Evolutionary conservation across 2,888 invertebrate species (phyloP).

Genomic region (Plagiodera versicolora): DNA sequence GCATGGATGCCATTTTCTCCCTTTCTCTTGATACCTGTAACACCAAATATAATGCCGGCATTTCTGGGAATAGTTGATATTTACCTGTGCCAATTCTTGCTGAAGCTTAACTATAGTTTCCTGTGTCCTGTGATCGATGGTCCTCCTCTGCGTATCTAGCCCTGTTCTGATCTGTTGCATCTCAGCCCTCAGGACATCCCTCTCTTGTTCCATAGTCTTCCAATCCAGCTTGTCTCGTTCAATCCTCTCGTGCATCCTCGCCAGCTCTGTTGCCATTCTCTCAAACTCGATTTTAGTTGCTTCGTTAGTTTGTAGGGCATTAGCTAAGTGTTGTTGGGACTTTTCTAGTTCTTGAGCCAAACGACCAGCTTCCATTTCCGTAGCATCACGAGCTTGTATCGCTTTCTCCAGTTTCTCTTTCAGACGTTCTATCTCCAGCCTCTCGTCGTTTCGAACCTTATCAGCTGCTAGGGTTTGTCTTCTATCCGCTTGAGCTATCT

Average conservation of each 20-base stretch:
- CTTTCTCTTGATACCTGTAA: conserved; percentile 59
- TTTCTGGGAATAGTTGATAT: not conserved
- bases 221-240: conserved; percentile 72
- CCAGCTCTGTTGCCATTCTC: conserved; percentile 78
- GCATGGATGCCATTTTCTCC: conserved; percentile 75
- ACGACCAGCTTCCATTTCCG: conserved; percentile 82
- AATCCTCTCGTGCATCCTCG: conserved; percentile 78
- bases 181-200: conserved; percentile 71
- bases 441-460: conserved; percentile 67
- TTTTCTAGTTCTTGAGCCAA: conserved; percentile 85
- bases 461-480: conserved; percentile 64
- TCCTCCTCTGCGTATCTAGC: conserved; percentile 66
- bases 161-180: conserved; percentile 67
- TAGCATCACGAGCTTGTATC: conserved; percentile 77
- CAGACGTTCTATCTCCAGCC: conserved; percentile 79
- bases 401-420: conserved; percentile 87
- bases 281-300: conserved; percentile 83
- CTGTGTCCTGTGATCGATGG: conserved; percentile 68
- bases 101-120: conserved; percentile 73
- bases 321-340: conserved; percentile 79
- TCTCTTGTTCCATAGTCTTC: conserved; percentile 72
- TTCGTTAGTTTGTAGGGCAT: conserved; percentile 82
- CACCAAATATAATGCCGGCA: not conserved
- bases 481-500: conserved; percentile 66
- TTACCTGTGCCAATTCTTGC: conserved; percentile 65